These are phyloP conservation scores for Riptortus pedestris DNA, from an alignment of 1,140 invertebrate species.

Conservation along the genomic window DNA sequence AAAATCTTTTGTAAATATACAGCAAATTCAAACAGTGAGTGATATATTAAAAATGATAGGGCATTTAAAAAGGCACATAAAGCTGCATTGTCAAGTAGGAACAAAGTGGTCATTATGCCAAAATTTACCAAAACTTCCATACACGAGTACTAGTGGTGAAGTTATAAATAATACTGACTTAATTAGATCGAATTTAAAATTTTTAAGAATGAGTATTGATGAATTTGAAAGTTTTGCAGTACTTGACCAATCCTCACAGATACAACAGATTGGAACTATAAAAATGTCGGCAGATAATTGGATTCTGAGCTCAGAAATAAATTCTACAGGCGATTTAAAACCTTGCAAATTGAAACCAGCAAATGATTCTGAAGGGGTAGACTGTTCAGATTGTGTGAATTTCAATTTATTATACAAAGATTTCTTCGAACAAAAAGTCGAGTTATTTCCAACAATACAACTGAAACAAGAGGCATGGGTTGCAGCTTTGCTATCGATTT, in stretches of 20 bases:
- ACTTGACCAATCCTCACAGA: constrained; percentile 1
- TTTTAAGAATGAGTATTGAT: constrained; percentile 5
- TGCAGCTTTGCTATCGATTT: constrained; percentile 40
- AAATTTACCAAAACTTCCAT: constrained; percentile 6
- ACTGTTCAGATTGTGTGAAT: constrained; percentile 28
- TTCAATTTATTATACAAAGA: constrained; percentile 24
- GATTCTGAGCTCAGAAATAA: constrained; percentile 18
- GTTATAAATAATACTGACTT: not conserved
- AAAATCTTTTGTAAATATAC: constrained; percentile 9
- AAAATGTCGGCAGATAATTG: constrained; percentile 20
- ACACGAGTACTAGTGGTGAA: not conserved
- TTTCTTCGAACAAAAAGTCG: constrained; percentile 19
- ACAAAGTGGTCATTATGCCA: constrained; percentile 13
- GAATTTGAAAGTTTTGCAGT: constrained; percentile 24
- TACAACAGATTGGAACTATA: constrained; percentile 20
- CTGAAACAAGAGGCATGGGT: constrained; percentile 40
- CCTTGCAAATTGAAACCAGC: constrained; percentile 19
- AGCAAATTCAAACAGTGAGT: constrained; percentile 11
- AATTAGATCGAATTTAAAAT: constrained; percentile 13
- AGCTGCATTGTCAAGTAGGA: constrained; percentile 16
- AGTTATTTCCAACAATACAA: constrained; percentile 23
- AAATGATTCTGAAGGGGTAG: constrained; percentile 19
- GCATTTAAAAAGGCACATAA: constrained; percentile 21
- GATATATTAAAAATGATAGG: constrained; percentile 21
- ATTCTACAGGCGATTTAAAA: constrained; percentile 15